phyloP scores from a whole-genome alignment of 2,797 vertebrate genomes.

The Sebastes trivittatus region DNA sequence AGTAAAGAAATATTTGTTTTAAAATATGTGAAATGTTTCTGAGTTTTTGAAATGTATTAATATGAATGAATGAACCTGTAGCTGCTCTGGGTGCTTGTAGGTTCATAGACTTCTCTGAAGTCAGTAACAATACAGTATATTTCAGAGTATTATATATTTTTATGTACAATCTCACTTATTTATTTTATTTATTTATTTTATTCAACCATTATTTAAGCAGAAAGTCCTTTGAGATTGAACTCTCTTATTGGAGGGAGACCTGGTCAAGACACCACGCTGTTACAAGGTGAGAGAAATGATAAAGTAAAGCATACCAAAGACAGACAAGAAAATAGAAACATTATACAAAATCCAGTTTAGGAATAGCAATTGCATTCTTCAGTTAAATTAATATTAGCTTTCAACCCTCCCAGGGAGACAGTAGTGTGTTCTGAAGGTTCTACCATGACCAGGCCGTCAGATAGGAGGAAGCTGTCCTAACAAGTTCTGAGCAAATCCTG shows the following conservation, averaged over 20 bases:
- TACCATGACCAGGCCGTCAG: no score
- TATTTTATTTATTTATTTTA: not conserved
- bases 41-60: not conserved
- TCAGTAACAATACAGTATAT: not conserved
- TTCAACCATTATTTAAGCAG: no score
- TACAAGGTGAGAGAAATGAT: no score
- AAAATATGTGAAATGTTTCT: not conserved
- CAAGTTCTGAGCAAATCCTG: not conserved
- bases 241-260: not conserved
- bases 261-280: no score
- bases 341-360: no score
- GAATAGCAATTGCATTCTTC: no score
- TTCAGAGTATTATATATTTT: not conserved
- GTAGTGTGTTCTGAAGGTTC: no score
- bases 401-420: no score
- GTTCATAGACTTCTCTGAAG: not conserved
- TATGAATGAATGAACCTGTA: not conserved
- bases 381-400: no score
- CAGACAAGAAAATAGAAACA: no score
- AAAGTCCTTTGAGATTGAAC: not conserved
- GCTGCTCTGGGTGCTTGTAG: not conserved
- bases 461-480: not conserved
- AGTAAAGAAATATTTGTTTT: not conserved
- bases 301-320: no score
- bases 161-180: not conserved